Conservation (phyloP, 2,888 invertebrate genomes). For the Brachyptera risi region DNA sequence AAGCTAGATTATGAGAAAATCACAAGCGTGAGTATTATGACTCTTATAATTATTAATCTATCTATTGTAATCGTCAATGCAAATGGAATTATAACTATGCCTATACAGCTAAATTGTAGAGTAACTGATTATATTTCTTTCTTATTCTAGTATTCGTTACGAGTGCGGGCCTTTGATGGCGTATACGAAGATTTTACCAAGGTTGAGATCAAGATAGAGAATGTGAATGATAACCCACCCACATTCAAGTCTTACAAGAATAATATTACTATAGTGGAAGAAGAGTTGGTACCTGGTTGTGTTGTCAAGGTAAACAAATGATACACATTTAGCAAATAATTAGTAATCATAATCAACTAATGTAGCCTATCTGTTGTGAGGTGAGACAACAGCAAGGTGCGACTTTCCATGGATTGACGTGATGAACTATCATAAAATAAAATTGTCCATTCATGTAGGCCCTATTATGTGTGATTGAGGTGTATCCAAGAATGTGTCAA, state of each 20-base stretch:
- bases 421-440: no score
- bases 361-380: no score
- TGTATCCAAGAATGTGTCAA: no score
- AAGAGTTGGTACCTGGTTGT: constrained; percentile 63
- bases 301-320: constrained; percentile 62
- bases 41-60: no score
- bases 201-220: constrained; percentile 79
- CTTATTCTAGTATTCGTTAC: constrained; percentile 66
- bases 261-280: constrained; percentile 71
- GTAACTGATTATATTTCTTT: not conserved
- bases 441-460: no score
- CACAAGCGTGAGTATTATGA: constrained; percentile 49
- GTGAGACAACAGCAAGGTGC: no score
- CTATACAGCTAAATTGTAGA: no score
- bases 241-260: constrained; percentile 68
- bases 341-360: not conserved
- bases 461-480: no score
- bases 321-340: not conserved
- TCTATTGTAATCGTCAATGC: constrained; percentile 28
- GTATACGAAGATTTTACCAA: constrained; percentile 75
- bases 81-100: no score
- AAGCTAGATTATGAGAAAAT: constrained; percentile 78
- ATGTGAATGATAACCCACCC: constrained; percentile 92
- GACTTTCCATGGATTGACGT: no score
- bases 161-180: constrained; percentile 80